Percentiles rank a stretch among this genome's conserved stretches.
Evolutionary conservation across 2,113 vertebrate species (phyloP).

Genomic region (Amphilophus citrinellus): DNA sequence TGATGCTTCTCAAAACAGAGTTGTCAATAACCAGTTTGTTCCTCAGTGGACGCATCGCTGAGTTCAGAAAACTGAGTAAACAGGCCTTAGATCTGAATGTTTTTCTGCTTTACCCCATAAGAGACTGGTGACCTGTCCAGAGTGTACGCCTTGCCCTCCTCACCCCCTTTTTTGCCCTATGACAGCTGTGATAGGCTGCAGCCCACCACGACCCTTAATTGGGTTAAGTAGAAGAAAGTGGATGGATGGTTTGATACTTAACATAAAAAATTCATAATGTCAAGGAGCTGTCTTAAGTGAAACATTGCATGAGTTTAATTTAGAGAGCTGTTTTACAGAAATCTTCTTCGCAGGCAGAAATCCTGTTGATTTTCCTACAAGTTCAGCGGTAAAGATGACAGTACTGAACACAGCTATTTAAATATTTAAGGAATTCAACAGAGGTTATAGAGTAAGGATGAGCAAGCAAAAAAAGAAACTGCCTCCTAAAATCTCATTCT

Average conservation of each 20-base stretch:
- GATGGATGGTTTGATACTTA: neutral
- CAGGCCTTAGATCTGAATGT: no score
- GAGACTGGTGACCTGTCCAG: neutral
- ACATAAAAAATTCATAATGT: neutral
- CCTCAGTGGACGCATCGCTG: no score
- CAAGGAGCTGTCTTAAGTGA: neutral
- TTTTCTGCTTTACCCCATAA: no score
- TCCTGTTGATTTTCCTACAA: neutral
- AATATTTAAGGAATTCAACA: slow-evolving; percentile 3
- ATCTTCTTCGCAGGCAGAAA: neutral
- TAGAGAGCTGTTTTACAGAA: neutral
- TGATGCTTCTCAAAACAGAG: no score
- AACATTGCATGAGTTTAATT: neutral
- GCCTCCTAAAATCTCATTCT: neutral
- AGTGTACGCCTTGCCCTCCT: neutral
- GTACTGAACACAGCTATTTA: slow-evolving; percentile 4
- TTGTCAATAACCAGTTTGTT: no score
- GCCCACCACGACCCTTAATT: neutral
- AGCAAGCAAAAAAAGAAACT: neutral
- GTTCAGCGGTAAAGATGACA: neutral
- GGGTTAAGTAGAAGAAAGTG: neutral
- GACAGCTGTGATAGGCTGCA: neutral
- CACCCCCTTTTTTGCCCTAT: no score
- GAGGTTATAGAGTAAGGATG: neutral
- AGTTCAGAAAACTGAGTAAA: no score